Evolutionary conservation across 1,140 invertebrate genomes (phyloP).

Genomic region (Muscidifurax raptorellus): DNA sequence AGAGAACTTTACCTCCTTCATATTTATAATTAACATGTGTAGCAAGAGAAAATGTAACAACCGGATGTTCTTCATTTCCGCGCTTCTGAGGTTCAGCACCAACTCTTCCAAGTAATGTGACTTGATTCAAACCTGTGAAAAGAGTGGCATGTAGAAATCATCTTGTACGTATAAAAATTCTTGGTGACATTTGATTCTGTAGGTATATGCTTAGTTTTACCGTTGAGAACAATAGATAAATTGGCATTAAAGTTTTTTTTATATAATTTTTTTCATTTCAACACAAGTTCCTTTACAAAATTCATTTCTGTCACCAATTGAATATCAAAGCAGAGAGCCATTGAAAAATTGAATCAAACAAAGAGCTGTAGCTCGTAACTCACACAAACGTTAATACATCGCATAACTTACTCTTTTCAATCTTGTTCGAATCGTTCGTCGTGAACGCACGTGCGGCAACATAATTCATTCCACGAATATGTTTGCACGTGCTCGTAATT

Average conservation of each 20-base stretch:
- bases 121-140: constrained; percentile 87
- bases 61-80: constrained; percentile 88
- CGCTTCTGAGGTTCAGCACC: constrained; percentile 90
- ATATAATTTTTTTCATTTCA: too few species aligned
- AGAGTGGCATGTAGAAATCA: neutral
- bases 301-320: too few species aligned
- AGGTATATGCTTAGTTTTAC: too few species aligned
- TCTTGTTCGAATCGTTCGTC: constrained; percentile 18
- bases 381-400: neutral
- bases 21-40: constrained; percentile 90
- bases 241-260: too few species aligned
- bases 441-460: neutral
- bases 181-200: neutral
- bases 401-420: constrained; percentile 63
- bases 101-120: constrained; percentile 89
- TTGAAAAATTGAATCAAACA: neutral
- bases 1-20: constrained; percentile 70
- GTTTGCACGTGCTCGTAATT: constrained; percentile 49
- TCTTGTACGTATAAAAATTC: neutral
- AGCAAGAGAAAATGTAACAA: constrained; percentile 92
- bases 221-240: too few species aligned
- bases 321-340: too few species aligned
- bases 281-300: too few species aligned
- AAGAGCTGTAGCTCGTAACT: neutral
- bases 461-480: constrained; percentile 36